phyloP scores from a whole-genome alignment of 2,113 vertebrate genomes.

The Alces alces region DNA sequence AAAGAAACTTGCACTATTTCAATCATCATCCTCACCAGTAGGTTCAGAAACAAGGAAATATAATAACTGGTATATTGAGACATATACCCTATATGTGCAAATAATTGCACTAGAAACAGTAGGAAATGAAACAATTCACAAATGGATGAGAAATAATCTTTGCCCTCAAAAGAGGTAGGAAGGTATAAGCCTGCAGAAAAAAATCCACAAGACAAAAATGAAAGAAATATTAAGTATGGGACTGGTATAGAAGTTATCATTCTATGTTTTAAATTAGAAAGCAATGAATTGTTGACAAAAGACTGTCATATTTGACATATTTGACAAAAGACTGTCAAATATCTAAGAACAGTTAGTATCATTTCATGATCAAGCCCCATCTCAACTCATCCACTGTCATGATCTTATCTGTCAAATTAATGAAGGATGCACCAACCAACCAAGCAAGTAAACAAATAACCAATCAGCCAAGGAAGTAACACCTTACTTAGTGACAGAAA shows the following conservation, averaged over 20 bases:
- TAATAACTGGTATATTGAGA: conserved; percentile 19
- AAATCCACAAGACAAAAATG: background rate
- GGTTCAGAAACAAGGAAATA: conserved; percentile 15
- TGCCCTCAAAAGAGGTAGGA: background rate
- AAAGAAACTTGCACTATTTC: background rate
- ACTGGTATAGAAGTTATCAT: background rate
- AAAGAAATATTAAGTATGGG: background rate
- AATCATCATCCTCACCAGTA: background rate
- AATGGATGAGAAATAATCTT: background rate
- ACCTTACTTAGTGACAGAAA: background rate
- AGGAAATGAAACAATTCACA: background rate
- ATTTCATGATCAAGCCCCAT: background rate
- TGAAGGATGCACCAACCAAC: background rate
- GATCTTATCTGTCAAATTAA: background rate
- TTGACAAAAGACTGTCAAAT: background rate
- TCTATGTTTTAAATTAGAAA: background rate
- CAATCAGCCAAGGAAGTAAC: background rate
- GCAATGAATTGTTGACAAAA: background rate
- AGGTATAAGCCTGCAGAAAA: background rate
- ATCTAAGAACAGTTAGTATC: background rate
- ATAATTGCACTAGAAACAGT: conserved; percentile 14
- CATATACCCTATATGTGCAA: background rate
- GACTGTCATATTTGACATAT: too few species aligned
- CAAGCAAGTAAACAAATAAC: background rate
- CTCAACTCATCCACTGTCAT: background rate